Base-by-base conservation (phyloP, 1,140 invertebrate genomes). In the Ceratina calcarata region DNA sequence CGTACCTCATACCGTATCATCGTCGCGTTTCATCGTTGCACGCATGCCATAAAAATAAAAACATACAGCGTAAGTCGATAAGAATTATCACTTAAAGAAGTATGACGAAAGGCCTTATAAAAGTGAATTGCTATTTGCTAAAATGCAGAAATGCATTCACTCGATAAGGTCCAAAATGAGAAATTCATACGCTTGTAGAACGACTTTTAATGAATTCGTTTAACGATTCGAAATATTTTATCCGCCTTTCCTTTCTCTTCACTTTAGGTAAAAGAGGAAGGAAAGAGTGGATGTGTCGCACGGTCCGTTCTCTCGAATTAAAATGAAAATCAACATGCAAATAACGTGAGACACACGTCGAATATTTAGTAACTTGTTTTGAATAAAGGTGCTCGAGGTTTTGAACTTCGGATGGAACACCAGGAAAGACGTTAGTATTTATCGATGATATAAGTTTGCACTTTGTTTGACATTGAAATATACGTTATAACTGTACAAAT, bases 391-490 rank as follows among this genome's bases (percentile, higher is more conserved):
- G 37, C 0, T 22, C 7, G 37, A n/a, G 20, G 57, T 66, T 79
- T 74, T 79, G 49, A 37, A 37, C 32, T 37, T 37, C 32, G 32
- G 32, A 37, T 37, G 6, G 6, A 37, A 37, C 6, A 6, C 32
- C 24, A 66, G 3, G 22, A 51, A 20, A 55, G 32, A 7, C 66
- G 55, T 66, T 49, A 27, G 37, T 51, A 51, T 2, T 22, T 45
- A 74, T 60, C 53, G 71, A 67, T 67, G 78, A 74, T 70, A 65
- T 73, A 74, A 79, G 71, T 74, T 66, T 74, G 70, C 53, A 79
- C 78, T 79, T 79, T 67, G 62, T 53, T 73, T 79, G 22, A 13
- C 61, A n/a, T 74, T 72, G 70, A 74, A 60, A 58, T 58, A 51
- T n/a, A 20, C 55, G 32, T 79, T 79, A 79, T 79, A 79, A 79